Evolutionary conservation across 2,113 vertebrate genomes (phyloP).

Genomic region (Semnornis frantzii): DNA sequence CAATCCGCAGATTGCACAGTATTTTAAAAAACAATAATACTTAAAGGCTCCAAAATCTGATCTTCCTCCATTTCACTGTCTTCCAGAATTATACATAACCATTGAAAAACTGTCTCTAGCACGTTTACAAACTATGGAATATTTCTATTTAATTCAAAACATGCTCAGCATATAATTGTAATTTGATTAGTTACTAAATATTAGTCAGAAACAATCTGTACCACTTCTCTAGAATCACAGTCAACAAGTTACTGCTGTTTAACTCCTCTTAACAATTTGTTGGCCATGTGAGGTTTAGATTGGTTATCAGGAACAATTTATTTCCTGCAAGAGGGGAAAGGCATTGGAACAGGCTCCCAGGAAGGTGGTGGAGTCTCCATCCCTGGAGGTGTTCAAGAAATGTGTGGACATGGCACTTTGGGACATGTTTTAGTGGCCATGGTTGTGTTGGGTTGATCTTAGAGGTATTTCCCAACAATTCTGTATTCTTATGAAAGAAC

Average conservation of each 20-base stretch:
- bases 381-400: too few species aligned
- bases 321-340: too few species aligned
- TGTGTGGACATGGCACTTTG: too few species aligned
- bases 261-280: neutral
- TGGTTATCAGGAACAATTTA: too few species aligned
- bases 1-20: neutral
- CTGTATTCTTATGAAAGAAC: neutral
- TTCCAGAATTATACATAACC: neutral
- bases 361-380: too few species aligned
- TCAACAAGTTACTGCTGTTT: neutral
- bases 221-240: neutral
- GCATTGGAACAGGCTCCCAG: too few species aligned
- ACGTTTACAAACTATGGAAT: neutral
- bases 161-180: neutral
- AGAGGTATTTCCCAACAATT: too few species aligned
- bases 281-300: neutral
- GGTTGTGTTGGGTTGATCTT: too few species aligned
- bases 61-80: neutral
- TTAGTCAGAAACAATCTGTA: neutral
- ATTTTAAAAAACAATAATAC: slow-evolving; percentile 6
- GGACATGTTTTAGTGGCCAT: too few species aligned
- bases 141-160: neutral
- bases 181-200: neutral
- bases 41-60: neutral
- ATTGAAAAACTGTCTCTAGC: neutral